phyloP scores from a whole-genome alignment of 2,797 vertebrate genomes.

The Spinus olivaceus region DNA sequence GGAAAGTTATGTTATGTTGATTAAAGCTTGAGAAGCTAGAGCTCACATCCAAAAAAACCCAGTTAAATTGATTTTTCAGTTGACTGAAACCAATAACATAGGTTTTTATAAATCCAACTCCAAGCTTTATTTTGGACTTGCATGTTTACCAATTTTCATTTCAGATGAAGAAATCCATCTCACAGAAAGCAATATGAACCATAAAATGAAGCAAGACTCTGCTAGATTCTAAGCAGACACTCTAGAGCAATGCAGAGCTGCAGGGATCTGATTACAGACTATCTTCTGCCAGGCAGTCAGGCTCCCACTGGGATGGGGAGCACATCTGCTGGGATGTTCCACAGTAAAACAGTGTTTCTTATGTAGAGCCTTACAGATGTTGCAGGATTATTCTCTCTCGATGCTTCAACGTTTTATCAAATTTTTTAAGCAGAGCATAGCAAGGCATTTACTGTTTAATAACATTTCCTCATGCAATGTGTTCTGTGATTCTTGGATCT shows the following conservation, averaged over 20 bases:
- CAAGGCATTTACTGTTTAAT: neutral
- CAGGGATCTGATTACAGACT: neutral
- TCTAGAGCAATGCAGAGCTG: neutral
- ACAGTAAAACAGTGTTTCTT: neutral
- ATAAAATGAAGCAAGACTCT: neutral
- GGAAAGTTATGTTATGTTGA: neutral
- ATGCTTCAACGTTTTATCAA: neutral
- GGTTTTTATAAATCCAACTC: neutral
- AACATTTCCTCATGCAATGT: neutral
- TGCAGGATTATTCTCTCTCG: neutral
- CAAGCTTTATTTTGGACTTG: neutral
- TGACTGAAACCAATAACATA: neutral
- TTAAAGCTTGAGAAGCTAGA: neutral
- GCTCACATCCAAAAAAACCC: neutral
- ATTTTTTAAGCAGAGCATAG: neutral
- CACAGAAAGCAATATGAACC: neutral
- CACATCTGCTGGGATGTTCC: neutral
- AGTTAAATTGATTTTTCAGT: neutral
- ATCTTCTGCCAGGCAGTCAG: neutral
- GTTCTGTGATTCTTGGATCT: neutral
- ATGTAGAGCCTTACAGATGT: neutral
- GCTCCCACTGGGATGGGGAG: neutral
- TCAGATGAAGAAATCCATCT: neutral
- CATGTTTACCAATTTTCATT: slow-evolving; percentile 7
- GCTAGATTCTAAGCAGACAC: neutral